Evolutionary conservation across 2,113 vertebrate species (phyloP).

Genomic region (Leptobrachium ailaonicum): DNA sequence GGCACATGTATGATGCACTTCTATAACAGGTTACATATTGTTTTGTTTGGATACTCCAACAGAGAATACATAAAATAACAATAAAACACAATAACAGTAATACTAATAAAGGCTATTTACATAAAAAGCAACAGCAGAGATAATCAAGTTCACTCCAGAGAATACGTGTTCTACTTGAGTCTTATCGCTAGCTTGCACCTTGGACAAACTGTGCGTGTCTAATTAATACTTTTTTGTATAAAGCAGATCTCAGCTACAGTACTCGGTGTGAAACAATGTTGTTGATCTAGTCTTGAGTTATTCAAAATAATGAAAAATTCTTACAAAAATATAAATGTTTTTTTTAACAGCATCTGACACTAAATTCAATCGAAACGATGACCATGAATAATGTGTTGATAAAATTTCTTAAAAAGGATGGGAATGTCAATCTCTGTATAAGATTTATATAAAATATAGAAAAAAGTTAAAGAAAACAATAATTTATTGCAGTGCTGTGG

Average conservation of each 20-base stretch:
- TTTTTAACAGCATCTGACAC: slow-evolving; percentile 1
- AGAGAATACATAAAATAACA: slow-evolving; percentile 41
- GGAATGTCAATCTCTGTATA: too few species aligned
- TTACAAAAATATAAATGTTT: background rate
- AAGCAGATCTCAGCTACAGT: slow-evolving; percentile 35
- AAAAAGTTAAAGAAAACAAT: too few species aligned
- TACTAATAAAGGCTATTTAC: background rate
- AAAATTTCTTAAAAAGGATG: background rate
- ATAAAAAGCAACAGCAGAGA: slow-evolving; percentile 4
- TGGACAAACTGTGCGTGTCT: slow-evolving; percentile 16
- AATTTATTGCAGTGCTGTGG: too few species aligned
- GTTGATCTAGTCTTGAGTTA: slow-evolving; percentile 4
- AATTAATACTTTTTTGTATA: slow-evolving; percentile 50
- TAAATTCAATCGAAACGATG: slow-evolving; percentile 25
- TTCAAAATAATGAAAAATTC: slow-evolving; percentile 29
- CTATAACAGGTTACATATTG: slow-evolving; percentile 21
- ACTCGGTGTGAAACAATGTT: slow-evolving; percentile 9
- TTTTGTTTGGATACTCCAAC: slow-evolving; percentile 34
- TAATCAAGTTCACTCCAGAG: slow-evolving; percentile 43
- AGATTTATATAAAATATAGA: too few species aligned
- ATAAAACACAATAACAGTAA: slow-evolving; percentile 37
- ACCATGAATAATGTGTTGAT: background rate
- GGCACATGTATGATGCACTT: slow-evolving; percentile 40
- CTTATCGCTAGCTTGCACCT: slow-evolving; percentile 53
- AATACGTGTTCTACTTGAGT: slow-evolving; percentile 16